phyloP scores from a whole-genome alignment of 2,797 vertebrate species.

The Pseudotriccus pelzelni region DNA sequence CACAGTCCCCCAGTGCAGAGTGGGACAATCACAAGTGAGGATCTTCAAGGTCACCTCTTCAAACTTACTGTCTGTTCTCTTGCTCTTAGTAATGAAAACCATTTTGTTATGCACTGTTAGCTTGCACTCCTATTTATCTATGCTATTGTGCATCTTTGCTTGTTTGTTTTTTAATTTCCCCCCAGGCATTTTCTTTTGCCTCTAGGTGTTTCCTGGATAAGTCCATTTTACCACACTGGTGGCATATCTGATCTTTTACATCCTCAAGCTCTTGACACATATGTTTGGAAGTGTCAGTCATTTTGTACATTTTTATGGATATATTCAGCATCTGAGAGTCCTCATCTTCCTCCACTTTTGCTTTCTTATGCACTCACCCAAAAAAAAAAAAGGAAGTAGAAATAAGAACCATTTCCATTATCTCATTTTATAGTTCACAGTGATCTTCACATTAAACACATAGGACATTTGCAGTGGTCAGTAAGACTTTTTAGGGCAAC shows the following conservation, averaged over 20 bases:
- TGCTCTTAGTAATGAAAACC: not conserved
- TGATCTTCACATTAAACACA: not conserved
- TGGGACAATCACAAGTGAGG: not conserved
- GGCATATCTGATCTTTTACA: not conserved
- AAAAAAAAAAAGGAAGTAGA: not conserved
- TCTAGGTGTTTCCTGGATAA: not conserved
- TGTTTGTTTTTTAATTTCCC: not conserved
- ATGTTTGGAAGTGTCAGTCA: not conserved
- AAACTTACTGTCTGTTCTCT: not conserved
- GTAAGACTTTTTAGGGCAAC: not conserved
- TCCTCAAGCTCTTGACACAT: not conserved
- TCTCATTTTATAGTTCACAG: not conserved
- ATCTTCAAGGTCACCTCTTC: not conserved
- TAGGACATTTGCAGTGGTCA: not conserved
- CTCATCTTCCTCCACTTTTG: not conserved
- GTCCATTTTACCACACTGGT: not conserved
- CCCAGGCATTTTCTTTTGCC: slow-evolving; percentile 7
- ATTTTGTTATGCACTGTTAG: not conserved
- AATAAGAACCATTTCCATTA: not conserved
- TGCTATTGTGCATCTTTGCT: not conserved
- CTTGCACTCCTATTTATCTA: not conserved
- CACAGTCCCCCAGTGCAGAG: fast-evolving
- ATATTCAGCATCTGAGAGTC: not conserved
- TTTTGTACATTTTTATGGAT: not conserved
- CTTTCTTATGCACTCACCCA: not conserved